Evolutionary conservation across 2,113 vertebrate species (phyloP).

Genomic region (Channa argus): DNA sequence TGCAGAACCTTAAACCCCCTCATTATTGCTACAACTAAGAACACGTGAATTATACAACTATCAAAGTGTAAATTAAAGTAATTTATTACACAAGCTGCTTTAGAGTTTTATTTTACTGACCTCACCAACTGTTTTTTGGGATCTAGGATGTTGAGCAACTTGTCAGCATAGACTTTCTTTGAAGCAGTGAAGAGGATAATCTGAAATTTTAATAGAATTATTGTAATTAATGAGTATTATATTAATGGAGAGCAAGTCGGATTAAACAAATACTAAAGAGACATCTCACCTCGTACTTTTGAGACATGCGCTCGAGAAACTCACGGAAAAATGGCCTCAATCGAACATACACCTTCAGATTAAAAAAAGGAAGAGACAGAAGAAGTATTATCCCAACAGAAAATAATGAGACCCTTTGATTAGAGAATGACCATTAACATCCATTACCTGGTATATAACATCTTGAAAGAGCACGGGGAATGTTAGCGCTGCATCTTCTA

Average conservation of each 20-base stretch:
- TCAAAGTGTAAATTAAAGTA: not conserved
- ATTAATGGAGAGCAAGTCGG: not conserved
- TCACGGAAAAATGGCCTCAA: slow-evolving; percentile 98
- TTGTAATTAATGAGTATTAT: not conserved
- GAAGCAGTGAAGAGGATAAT: slow-evolving; percentile 99
- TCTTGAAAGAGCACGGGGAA: slow-evolving; percentile 99
- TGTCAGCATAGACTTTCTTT: slow-evolving; percentile 99
- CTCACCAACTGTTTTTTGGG: slow-evolving; percentile 98
- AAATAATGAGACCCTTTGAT: not conserved
- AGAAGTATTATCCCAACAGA: not conserved
- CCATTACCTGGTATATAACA: slow-evolving; percentile 97
- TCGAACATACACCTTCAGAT: slow-evolving; percentile 93
- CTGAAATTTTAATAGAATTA: slow-evolving; percentile 74
- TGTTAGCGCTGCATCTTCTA: slow-evolving; percentile 98
- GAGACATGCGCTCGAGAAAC: slow-evolving; percentile 98
- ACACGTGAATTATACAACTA: too few species aligned
- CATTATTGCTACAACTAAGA: too few species aligned
- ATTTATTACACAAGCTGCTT: not conserved
- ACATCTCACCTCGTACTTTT: slow-evolving; percentile 94
- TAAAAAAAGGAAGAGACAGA: not conserved
- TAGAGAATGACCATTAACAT: not conserved
- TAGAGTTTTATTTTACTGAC: slow-evolving; percentile 78
- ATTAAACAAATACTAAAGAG: not conserved
- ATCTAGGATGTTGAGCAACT: slow-evolving; percentile 98
- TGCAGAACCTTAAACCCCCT: too few species aligned